These are phyloP conservation scores for Caenorhabditis sinica DNA, from an alignment of 2,888 invertebrate genomes.

Conservation along the genomic window DNA sequence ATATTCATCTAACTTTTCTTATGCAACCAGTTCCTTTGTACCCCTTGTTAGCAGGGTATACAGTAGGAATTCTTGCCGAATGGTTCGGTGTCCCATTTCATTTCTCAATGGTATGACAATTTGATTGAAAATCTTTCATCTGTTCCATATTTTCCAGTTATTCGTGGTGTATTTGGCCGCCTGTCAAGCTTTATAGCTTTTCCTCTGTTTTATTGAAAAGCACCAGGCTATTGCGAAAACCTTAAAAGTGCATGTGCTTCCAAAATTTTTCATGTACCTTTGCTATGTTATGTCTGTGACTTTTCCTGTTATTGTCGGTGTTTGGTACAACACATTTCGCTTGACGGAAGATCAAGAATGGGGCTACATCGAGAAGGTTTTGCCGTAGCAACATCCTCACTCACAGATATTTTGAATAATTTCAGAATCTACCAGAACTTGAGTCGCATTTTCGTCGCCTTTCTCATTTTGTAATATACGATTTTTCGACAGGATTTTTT, in stretches of 20 bases:
- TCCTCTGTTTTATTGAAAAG: conserved; percentile 37
- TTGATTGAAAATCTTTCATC: not conserved
- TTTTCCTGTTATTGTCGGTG: not conserved
- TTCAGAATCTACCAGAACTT: too few relatives aligned
- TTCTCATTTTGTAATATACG: too few relatives aligned
- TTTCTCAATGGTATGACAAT: conserved; percentile 6
- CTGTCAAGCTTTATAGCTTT: conserved; percentile 30
- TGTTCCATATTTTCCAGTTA: conserved; percentile 31
- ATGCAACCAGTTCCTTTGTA: conserved; percentile 52
- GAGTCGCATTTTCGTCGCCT: too few relatives aligned
- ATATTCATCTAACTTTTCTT: conserved; percentile 39
- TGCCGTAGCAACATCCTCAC: too few relatives aligned
- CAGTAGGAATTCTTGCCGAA: conserved; percentile 11
- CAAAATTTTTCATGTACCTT: not conserved
- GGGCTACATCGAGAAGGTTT: too few relatives aligned
- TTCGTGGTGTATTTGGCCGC: conserved; percentile 13
- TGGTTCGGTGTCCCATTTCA: conserved; percentile 4
- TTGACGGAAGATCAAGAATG: conserved; percentile 3
- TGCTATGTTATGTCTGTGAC: not conserved
- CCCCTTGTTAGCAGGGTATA: conserved; percentile 36
- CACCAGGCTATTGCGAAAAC: conserved; percentile 20
- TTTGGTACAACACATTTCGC: not conserved
- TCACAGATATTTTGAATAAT: too few relatives aligned
- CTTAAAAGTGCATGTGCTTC: not conserved
- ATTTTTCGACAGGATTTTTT: too few relatives aligned